Percentiles rank a stretch among this genome's conserved stretches.
phyloP scores from a whole-genome alignment of 2,888 invertebrate genomes.

The Lumbricus terrestris region DNA sequence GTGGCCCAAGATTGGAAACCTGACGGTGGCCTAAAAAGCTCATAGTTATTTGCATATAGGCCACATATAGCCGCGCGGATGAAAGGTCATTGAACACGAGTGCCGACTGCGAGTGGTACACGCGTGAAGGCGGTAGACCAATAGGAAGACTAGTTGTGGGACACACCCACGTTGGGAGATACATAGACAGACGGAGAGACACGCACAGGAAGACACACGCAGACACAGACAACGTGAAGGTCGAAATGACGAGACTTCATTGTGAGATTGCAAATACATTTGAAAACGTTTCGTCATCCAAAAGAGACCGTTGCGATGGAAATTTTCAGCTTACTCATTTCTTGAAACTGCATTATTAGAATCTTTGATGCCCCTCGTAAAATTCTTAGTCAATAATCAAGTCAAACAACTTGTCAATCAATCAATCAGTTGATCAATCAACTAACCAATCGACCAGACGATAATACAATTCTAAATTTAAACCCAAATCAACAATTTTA shows the following conservation, averaged over 20 bases:
- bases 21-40: too few relatives aligned
- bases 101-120: neutral
- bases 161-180: neutral
- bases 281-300: neutral
- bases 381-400: neutral
- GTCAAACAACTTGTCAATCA: neutral
- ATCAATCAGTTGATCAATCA: neutral
- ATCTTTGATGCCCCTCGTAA: neutral
- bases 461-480: neutral
- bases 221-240: neutral
- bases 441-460: neutral
- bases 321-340: neutral
- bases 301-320: neutral
- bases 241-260: neutral
- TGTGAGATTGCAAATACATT: neutral
- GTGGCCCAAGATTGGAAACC: too few relatives aligned
- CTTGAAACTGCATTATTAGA: neutral
- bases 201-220: neutral
- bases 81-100: neutral
- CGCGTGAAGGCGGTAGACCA: neutral
- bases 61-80: neutral
- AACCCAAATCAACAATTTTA: neutral
- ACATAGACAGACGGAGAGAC: neutral
- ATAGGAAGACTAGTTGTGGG: neutral
- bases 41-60: neutral